Base-by-base conservation (phyloP, 2,113 vertebrate species). In the Pelodiscus sinensis region DNA sequence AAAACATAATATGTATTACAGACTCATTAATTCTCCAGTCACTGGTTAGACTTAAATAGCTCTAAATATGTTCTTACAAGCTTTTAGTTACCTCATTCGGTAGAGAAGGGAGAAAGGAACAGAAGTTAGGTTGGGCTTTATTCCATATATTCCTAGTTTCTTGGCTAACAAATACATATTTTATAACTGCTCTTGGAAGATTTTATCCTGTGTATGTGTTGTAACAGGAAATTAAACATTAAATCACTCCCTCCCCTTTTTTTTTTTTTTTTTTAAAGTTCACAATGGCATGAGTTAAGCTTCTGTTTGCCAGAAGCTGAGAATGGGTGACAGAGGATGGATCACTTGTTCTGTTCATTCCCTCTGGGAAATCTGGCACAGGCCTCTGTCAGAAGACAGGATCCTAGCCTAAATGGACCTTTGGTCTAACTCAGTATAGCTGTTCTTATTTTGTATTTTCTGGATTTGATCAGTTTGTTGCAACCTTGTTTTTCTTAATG, bases 391-490 rank as follows among this genome's bases (percentile, higher is more conserved):
- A 54, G 52, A 54, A 54, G 14, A 54, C 52, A 54, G 52, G 52
- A 54, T 54, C 10, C 14, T 54, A 14, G 52, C 10, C 52, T 54
- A 54, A 10, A 54, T 54, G 10, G 52, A 54, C 52, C 52, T 54
- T 54, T 54, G 52, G 52, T 54, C 52, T 54, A 14, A 54, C 52
- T 54, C 52, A 54, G 14, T 54, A 54, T 54, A 14, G 52, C 10
- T 54, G 14, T 14, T 54, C 52, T 54, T 90, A 92, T 95, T 97
- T 95, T 97, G 89, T 96, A 87, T 96, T 96, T 97, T 95, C 96
- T 96, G 94, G 91, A 95, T 96, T 91, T 94, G 92, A n/a, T 82
- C 84, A 91, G 97, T 94, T 97, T 94, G 94, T 96, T 94, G 94
- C 80, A 95, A 85, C 92, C 88, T 87, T 95, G 86, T 88, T 60